Evolutionary conservation across 2,113 vertebrate genomes (phyloP).

Genomic region (Spea multiplicata): DNA sequence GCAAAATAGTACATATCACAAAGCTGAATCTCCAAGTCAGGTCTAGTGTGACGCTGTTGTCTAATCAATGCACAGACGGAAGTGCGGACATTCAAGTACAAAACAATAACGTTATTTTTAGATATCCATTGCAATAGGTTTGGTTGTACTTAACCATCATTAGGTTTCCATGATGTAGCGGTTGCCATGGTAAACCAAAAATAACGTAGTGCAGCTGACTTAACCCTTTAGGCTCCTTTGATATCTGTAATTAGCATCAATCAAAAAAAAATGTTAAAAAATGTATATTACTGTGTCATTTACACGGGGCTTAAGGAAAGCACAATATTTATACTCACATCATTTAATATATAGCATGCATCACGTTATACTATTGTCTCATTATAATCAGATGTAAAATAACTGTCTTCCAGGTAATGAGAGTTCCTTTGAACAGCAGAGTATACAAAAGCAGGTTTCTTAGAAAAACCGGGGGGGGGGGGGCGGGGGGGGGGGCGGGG

Average conservation of each 20-base stretch:
- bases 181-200: conserved; percentile 32
- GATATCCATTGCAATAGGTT: conserved; percentile 26
- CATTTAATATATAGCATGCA: too few species aligned
- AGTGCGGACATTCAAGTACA: conserved; percentile 5
- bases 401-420: neutral
- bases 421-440: neutral
- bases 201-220: conserved; percentile 3
- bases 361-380: too few species aligned
- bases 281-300: too few species aligned
- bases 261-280: neutral
- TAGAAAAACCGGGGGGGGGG: neutral
- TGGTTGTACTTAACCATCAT: conserved; percentile 22
- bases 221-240: conserved; percentile 3
- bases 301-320: too few species aligned
- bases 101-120: conserved; percentile 44
- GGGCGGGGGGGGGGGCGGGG: too few species aligned
- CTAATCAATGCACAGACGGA: neutral
- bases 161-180: conserved; percentile 31
- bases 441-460: neutral
- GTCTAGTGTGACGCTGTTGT: neutral
- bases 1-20: neutral
- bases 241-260: neutral
- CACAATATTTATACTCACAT: too few species aligned
- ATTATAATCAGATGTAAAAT: neutral
- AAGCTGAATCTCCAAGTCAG: neutral